Evolutionary conservation across 2,888 invertebrate species (phyloP), one percentile per base, ranked within the genome.

Genomic region (Prenolepis imparis): DNA sequence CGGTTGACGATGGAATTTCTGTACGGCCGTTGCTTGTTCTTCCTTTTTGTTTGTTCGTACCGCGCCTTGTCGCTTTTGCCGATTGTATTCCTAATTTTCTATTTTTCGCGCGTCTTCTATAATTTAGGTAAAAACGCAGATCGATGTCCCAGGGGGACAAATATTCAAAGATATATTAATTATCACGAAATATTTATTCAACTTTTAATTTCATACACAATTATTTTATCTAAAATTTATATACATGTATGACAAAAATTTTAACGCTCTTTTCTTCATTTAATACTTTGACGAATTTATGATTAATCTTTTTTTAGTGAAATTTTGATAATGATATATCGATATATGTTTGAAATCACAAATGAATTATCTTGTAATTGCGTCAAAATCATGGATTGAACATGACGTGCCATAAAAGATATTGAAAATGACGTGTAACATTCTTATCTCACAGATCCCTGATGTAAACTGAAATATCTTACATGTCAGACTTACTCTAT

Each of bases 1-100:
- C 78, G 78, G 78, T 80, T 80, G 78, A 80, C 78, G 78, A 72
- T 80, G 78, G 78, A 80, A 80, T 80, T 80, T 80, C 78, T 80
- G 77, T 77, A 61, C 72, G 72, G 59, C 36, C 44, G 78, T 80
- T 61, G 78, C 36, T 36, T 80, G 36, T 72, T 72, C 72, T 72
- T 70, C 72, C 72, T 80, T 48, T 80, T 78, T 80, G 24, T 80
- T 41, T 80, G 24, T 80, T 41, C 44, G 5, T 72, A 72, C 78
- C 70, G 59, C 24, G 24, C 72, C 64, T 80, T 72, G 78, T 80
- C 59, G 72, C 78, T 70, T 80, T 80, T 44, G 48, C 57, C 78
- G 36, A 61, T 72, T 72, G 36, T 70, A 32, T 72, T 72, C 21
- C 59, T 24, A 80, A 70, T 72, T 61, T 61, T 68, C 57, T 68